phyloP scores from a whole-genome alignment of 2,888 invertebrate species.

The Thera obeliscata region DNA sequence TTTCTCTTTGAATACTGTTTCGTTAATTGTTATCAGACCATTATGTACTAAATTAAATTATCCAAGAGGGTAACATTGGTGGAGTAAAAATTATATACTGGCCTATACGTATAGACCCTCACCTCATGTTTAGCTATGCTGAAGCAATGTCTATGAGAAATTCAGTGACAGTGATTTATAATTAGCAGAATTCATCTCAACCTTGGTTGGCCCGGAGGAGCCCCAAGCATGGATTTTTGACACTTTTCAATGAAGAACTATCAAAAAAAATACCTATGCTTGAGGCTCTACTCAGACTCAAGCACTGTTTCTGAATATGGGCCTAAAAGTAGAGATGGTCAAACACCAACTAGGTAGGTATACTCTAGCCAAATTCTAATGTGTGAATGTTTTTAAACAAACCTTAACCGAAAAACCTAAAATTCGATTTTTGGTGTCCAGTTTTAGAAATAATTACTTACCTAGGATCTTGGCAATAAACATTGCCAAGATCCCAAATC shows the following conservation, averaged over 20 bases:
- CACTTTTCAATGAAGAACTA: too few relatives aligned
- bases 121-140: background rate
- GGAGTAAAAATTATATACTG: background rate
- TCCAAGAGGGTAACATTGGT: background rate
- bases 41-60: background rate
- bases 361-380: too few relatives aligned
- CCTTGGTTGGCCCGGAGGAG: background rate
- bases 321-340: background rate
- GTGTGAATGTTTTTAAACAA: too few relatives aligned
- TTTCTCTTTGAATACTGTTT: constrained; percentile 2
- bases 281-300: too few relatives aligned
- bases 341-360: background rate
- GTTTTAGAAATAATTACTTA: too few relatives aligned
- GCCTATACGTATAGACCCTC: background rate
- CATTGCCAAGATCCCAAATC: too few relatives aligned
- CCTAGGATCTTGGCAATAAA: too few relatives aligned
- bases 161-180: background rate
- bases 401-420: too few relatives aligned
- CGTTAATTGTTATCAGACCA: background rate
- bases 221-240: too few relatives aligned
- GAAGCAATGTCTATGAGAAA: background rate
- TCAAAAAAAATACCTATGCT: too few relatives aligned
- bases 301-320: too few relatives aligned
- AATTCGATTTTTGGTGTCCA: too few relatives aligned
- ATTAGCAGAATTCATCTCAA: background rate